phyloP scores from a whole-genome alignment of 2,888 invertebrate genomes.

The Eledona agricola region DNA sequence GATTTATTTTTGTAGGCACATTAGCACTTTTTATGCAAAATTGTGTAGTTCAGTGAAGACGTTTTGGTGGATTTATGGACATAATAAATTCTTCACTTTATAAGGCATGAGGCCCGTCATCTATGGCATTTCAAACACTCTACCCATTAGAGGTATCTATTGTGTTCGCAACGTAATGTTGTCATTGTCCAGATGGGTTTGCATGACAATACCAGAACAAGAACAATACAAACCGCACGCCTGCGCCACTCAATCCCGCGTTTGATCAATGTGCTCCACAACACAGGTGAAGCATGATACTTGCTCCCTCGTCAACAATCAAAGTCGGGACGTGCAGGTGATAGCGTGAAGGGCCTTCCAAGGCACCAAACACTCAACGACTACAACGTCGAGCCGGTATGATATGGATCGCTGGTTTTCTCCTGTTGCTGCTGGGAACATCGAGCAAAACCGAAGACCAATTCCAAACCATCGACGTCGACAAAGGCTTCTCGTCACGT shows the following conservation, averaged over 20 bases:
- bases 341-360: conserved; percentile 28
- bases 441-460: conserved; percentile 39
- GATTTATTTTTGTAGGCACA: too few relatives aligned
- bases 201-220: conserved; percentile 31
- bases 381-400: conserved; percentile 20
- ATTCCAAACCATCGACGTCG: conserved; percentile 47
- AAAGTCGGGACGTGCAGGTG: conserved; percentile 25
- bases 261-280: conserved; percentile 56
- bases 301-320: conserved; percentile 30
- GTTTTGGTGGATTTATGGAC: too few relatives aligned
- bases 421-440: conserved; percentile 4
- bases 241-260: conserved; percentile 50
- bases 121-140: conserved; percentile 2
- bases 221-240: conserved; percentile 43
- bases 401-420: conserved; percentile 31
- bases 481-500: conserved; percentile 46
- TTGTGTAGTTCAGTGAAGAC: too few relatives aligned
- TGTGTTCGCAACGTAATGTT: conserved; percentile 21
- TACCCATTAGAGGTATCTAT: conserved; percentile 8
- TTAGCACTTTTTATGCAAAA: too few relatives aligned
- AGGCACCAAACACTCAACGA: conserved; percentile 21
- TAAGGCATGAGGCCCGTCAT: too few relatives aligned
- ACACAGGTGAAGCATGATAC: conserved; percentile 38
- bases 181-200: conserved; percentile 31
- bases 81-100: too few relatives aligned